Evolutionary conservation across 2,113 vertebrate species (phyloP).

Genomic region (Mungos mungo): DNA sequence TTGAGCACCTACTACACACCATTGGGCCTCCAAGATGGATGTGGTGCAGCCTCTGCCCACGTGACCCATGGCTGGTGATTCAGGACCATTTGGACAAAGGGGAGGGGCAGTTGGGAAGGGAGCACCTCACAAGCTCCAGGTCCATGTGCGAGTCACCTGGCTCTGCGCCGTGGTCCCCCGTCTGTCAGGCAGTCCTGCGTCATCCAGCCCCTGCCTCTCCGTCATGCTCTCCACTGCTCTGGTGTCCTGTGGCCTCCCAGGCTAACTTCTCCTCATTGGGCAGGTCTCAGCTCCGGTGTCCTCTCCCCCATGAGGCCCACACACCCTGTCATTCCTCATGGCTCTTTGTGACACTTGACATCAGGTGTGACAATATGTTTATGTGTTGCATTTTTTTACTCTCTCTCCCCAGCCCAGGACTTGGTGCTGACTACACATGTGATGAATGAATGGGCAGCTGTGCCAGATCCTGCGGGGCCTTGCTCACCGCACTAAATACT

Average conservation of each 20-base stretch:
- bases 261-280: neutral
- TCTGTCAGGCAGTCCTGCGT: neutral
- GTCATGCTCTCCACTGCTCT: neutral
- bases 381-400: neutral
- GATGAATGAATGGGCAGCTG: neutral
- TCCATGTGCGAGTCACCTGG: rapidly evolving
- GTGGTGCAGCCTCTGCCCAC: too few species aligned
- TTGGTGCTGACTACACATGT: neutral
- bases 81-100: neutral
- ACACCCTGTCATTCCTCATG: neutral
- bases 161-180: neutral
- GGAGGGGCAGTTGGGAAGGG: neutral
- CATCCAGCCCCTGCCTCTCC: neutral
- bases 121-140: neutral
- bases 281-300: neutral
- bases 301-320: neutral
- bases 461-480: neutral
- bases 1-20: neutral
- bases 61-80: rapidly evolving
- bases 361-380: neutral
- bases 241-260: neutral
- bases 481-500: neutral
- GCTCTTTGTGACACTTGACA: neutral
- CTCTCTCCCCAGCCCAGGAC: neutral
- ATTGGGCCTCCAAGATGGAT: neutral